Conservation (phyloP, 2,113 vertebrate genomes). For the Limanda limanda region DNA sequence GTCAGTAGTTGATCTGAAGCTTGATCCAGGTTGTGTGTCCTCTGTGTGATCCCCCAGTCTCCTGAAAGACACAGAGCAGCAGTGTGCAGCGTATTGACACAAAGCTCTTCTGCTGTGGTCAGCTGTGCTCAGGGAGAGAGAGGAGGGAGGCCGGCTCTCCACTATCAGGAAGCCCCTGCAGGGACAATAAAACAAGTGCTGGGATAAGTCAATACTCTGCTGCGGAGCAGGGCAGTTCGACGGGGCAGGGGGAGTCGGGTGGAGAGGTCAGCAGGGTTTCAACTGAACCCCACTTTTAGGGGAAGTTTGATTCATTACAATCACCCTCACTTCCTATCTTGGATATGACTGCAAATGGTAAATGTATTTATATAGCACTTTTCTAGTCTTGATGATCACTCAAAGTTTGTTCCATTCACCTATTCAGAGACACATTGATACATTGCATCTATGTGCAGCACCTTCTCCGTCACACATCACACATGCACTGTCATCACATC, state of each 20-base stretch:
- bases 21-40: neutral
- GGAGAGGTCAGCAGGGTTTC: too few species aligned
- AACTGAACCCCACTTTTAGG: neutral
- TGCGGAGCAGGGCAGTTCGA: neutral
- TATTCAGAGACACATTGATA: too few species aligned
- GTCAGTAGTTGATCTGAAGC: neutral
- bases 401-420: too few species aligned
- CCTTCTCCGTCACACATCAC: too few species aligned
- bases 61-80: neutral
- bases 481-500: too few species aligned
- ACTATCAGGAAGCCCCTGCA: conserved; percentile 8
- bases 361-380: too few species aligned
- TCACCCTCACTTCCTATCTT: too few species aligned
- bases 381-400: too few species aligned
- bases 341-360: too few species aligned
- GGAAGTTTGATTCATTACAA: neutral
- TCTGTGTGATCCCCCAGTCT: neutral
- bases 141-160: neutral
- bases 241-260: neutral
- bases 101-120: neutral
- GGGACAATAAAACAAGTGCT: conserved; percentile 28
- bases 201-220: conserved; percentile 31
- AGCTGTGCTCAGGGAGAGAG: neutral
- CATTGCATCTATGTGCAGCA: too few species aligned
- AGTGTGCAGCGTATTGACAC: neutral